Percentiles rank a stretch among this genome's conserved stretches.
Evolutionary conservation across 2,888 invertebrate species (phyloP).

Genomic region (Caenorhabditis sinica): DNA sequence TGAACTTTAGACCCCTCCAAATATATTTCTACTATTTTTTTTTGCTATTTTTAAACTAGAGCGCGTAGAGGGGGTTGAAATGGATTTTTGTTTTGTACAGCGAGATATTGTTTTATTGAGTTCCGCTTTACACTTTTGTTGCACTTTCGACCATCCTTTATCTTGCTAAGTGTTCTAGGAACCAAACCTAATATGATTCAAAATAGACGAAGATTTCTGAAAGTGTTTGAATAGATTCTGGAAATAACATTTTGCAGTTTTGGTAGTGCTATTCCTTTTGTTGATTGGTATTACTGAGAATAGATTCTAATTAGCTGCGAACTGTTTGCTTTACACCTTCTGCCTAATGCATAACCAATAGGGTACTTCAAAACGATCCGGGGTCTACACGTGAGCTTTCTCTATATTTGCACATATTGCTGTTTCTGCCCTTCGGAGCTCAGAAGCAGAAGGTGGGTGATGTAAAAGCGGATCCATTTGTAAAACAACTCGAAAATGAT

Average conservation of each 20-base stretch:
- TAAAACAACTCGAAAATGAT: conserved; percentile 48
- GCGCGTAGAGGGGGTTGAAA: neutral
- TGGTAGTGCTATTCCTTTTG: too few relatives aligned
- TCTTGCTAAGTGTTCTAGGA: too few relatives aligned
- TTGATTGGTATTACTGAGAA: too few relatives aligned
- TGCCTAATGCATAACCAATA: conserved; percentile 41
- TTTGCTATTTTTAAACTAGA: neutral
- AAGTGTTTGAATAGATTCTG: too few relatives aligned
- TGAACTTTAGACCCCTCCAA: conserved; percentile 12
- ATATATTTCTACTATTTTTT: neutral
- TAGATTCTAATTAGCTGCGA: neutral
- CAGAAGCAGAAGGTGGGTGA: conserved; percentile 24
- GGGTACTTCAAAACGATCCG: conserved; percentile 37
- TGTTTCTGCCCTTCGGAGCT: neutral
- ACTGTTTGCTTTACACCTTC: conserved; percentile 64
- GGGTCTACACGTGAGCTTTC: conserved; percentile 28
- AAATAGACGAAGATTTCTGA: too few relatives aligned
- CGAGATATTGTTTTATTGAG: too few relatives aligned
- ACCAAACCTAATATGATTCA: too few relatives aligned
- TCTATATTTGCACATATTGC: conserved; percentile 37
- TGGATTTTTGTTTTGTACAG: conserved; percentile 1
- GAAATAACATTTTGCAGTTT: too few relatives aligned
- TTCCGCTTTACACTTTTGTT: too few relatives aligned
- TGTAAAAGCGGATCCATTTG: conserved; percentile 41
- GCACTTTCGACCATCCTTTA: too few relatives aligned